Percentiles rank a stretch among this genome's conserved stretches.
Evolutionary conservation across 2,888 invertebrate genomes (phyloP).

Genomic region (Ganaspis brasiliensis): DNA sequence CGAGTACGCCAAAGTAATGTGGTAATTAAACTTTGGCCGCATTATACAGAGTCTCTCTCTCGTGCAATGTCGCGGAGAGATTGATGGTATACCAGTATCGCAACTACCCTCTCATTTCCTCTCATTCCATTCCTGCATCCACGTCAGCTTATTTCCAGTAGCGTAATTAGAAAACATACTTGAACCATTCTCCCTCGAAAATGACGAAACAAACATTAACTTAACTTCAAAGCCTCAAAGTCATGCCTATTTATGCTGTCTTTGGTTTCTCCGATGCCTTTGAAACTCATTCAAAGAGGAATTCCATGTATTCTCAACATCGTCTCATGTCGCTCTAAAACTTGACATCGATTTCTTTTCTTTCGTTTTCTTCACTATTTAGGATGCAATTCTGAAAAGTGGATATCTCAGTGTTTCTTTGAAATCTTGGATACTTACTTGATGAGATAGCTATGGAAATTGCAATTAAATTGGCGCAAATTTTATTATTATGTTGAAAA

Average conservation of each 20-base stretch:
- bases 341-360: too few species aligned
- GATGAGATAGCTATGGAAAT: too few species aligned
- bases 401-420: too few species aligned
- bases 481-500: too few species aligned
- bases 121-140: constrained; percentile 21
- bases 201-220: constrained; percentile 36
- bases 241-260: not conserved
- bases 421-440: too few species aligned
- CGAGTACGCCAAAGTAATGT: constrained; percentile 72
- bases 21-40: constrained; percentile 79
- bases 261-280: not conserved
- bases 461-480: too few species aligned
- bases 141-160: constrained; percentile 32
- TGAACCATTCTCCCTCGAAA: not conserved
- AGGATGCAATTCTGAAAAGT: not conserved
- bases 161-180: constrained; percentile 41
- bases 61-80: constrained; percentile 63
- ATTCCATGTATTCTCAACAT: not conserved
- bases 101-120: constrained; percentile 47
- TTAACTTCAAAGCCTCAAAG: constrained; percentile 17
- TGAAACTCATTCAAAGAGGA: too few species aligned
- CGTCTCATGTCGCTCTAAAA: too few species aligned
- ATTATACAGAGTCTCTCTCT: constrained; percentile 69
- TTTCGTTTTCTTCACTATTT: not conserved
- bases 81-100: constrained; percentile 64